A percentile compares a stretch with the other conserved stretches of the same genome.
Conservation (phyloP, 2,113 vertebrate species). For the Myocastor coypus region DNA sequence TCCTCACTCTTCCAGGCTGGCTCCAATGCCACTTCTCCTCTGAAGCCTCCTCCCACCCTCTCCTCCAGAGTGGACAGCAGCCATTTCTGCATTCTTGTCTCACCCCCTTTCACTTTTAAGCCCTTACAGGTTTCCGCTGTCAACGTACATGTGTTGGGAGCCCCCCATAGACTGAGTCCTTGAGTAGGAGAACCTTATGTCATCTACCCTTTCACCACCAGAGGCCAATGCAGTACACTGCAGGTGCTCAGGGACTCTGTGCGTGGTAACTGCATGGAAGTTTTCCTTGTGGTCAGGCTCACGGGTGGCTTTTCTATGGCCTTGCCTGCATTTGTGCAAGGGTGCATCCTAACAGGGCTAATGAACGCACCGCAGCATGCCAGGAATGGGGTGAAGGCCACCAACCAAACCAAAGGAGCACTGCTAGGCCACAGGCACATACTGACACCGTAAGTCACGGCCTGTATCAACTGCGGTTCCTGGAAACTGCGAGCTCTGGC, state of each 20-base stretch:
- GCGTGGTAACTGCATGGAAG: background rate
- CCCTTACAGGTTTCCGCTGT: background rate
- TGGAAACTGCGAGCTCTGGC: constrained; percentile 16
- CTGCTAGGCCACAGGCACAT: background rate
- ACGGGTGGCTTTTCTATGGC: background rate
- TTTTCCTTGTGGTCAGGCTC: background rate
- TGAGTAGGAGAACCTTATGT: background rate
- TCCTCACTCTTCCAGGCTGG: background rate
- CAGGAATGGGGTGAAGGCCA: background rate
- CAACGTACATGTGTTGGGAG: background rate
- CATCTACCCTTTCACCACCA: background rate
- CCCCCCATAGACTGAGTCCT: background rate
- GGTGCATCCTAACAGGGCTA: background rate
- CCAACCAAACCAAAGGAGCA: background rate
- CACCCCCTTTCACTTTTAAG: background rate
- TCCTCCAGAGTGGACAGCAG: background rate
- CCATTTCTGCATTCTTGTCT: background rate
- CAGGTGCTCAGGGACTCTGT: background rate
- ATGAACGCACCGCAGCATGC: background rate
- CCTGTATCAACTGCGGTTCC: background rate
- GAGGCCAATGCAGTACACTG: background rate
- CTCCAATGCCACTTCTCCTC: background rate
- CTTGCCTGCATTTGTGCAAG: background rate
- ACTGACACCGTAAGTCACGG: constrained; percentile 32
- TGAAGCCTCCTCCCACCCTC: background rate